phyloP scores from a whole-genome alignment of 2,797 vertebrate species.

The Sebastes trivittatus region DNA sequence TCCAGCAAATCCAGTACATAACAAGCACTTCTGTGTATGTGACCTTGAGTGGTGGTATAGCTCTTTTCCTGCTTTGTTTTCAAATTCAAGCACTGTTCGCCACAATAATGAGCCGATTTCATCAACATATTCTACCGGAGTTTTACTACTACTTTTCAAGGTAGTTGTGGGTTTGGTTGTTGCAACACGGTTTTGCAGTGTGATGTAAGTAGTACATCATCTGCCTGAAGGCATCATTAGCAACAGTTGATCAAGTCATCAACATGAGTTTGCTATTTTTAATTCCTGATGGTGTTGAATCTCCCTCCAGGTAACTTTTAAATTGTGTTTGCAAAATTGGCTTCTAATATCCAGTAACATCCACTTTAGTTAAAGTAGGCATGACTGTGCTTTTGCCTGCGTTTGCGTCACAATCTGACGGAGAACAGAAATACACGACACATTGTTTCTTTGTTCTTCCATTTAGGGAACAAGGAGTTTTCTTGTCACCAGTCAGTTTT shows the following conservation, averaged over 20 bases:
- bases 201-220: neutral
- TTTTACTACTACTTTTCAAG: neutral
- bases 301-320: neutral
- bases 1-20: too few species aligned
- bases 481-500: neutral
- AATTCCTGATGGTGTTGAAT: neutral
- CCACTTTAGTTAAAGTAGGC: neutral
- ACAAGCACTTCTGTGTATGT: neutral
- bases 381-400: neutral
- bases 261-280: neutral
- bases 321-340: neutral
- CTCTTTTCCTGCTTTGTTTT: neutral
- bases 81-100: neutral
- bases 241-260: conserved; percentile 4
- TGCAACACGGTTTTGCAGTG: neutral
- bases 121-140: neutral
- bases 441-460: neutral
- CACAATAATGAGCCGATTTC: neutral
- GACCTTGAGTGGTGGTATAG: neutral
- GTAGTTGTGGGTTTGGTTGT: neutral
- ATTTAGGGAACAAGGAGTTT: neutral
- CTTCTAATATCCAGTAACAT: neutral
- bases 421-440: neutral
- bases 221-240: conserved; percentile 1
- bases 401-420: neutral